Conservation (phyloP, 1,140 invertebrate species). For the Fopius arisanus region DNA sequence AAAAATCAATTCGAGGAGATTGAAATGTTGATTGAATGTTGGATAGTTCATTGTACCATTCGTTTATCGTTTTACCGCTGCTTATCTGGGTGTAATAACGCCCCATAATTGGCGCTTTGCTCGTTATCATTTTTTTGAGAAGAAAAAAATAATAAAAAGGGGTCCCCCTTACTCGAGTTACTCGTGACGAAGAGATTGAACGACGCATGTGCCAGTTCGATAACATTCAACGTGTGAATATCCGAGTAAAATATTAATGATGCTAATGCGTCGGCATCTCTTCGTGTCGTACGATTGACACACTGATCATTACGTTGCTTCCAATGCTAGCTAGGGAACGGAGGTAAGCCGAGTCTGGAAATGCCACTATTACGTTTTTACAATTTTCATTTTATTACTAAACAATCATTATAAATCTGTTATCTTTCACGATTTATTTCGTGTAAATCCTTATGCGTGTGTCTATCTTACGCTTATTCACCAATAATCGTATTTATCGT, state of each 20-base stretch:
- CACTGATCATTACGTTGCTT: conserved; percentile 60
- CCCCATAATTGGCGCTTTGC: conserved; percentile 30
- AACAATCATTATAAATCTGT: background rate
- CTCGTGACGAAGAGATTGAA: background rate
- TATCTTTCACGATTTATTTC: background rate
- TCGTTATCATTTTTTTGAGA: conserved; percentile 9
- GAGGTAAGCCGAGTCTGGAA: conserved; percentile 55
- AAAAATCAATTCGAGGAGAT: too few relatives aligned
- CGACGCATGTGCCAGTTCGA: background rate
- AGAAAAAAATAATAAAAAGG: too few relatives aligned
- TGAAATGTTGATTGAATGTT: too few relatives aligned
- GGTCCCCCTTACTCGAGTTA: too few relatives aligned
- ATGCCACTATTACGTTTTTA: conserved; percentile 31
- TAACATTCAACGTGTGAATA: background rate
- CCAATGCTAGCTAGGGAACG: conserved; percentile 63
- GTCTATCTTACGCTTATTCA: conserved; percentile 12
- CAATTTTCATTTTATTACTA: background rate
- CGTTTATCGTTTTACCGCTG: background rate
- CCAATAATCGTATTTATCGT: background rate
- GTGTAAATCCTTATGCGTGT: conserved; percentile 28
- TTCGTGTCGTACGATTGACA: conserved; percentile 45
- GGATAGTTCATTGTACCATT: background rate
- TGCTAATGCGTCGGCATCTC: conserved; percentile 1
- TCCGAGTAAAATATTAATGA: background rate
- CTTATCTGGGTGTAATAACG: background rate